Percentiles rank a stretch among this genome's conserved stretches.
These are phyloP conservation scores for Dreissena rostriformis DNA, from an alignment of 1,140 invertebrate species.

Conservation along the genomic window DNA sequence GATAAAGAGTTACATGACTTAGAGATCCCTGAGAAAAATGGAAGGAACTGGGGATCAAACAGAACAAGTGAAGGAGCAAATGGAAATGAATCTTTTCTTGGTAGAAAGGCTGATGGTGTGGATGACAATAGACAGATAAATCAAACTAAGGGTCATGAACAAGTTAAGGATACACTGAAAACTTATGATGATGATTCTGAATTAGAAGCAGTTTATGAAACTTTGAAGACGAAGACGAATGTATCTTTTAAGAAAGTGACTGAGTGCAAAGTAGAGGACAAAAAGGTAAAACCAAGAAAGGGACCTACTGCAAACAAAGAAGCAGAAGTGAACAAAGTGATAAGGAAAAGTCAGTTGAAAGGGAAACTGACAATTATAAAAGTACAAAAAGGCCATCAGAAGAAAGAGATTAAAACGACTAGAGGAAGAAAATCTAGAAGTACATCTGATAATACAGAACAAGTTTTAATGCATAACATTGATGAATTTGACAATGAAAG, in stretches of 20 bases:
- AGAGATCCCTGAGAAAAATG: background rate
- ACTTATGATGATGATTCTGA: background rate
- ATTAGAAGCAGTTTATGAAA: background rate
- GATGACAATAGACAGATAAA: too few relatives aligned
- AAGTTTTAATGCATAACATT: too few relatives aligned
- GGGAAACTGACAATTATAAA: background rate
- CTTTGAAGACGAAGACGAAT: background rate
- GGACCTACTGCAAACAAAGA: background rate
- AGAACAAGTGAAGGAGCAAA: background rate
- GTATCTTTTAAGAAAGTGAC: background rate
- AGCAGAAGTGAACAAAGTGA: background rate
- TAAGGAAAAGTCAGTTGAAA: background rate
- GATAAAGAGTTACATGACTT: background rate
- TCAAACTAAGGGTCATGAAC: too few relatives aligned
- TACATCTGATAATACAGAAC: background rate
- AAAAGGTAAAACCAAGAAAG: background rate
- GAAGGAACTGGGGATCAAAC: background rate
- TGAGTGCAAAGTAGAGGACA: background rate
- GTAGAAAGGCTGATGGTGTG: too few relatives aligned
- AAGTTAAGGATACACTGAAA: background rate
- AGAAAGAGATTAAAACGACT: conserved; percentile 7
- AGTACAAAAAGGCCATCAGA: background rate
- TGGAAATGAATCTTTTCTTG: too few relatives aligned
- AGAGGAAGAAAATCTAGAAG: conserved; percentile 21
- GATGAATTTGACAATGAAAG: too few relatives aligned